Base-by-base conservation (phyloP, 2,888 invertebrate genomes). In the Anthoptus insignis region DNA sequence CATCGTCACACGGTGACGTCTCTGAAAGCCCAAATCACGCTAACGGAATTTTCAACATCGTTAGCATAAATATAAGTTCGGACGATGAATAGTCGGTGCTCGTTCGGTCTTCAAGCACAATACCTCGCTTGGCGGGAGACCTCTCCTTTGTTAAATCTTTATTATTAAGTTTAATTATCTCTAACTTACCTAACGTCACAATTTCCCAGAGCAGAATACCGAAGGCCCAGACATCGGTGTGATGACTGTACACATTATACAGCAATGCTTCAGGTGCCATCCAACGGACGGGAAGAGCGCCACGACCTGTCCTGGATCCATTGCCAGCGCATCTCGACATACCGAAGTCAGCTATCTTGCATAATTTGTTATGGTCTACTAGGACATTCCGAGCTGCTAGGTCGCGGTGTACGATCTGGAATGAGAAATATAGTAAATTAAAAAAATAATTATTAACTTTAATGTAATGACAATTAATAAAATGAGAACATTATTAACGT, bases 301-400 rank as follows among this genome's bases (percentile, higher is more conserved):
- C 94, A 3, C 94, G 88, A 0, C 87, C 81, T 79, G 94, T 91
- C 70, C 85, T 86, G 74, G 83, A 91, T 0, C 84, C 81, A 0
- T 81, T 84, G 14, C 89, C 91, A 0, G 88, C 94, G 73, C 95
- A 95, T 63, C 97, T 94, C 11, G 97, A 97, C 95, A 97, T 96
- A 65, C 97, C 97, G 85, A 97, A 98, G 91, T 97, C 97, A 2
- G 97, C 97, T 70, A 98, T 97, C 93, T 98, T 98, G 86, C 97
- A 97, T 66, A 97, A 94, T 82, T 97, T 97, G 86, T 97, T 97
- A 86, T 97, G 97, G 82, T 97, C 97, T 5, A 98, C 96, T 13
- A 98, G 89, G 16, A 97, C 95, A 85, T 97, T 98, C 59, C 97
- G 94, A 0, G 97, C 97, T 0, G 97, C 97, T 58, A 98, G 86